A percentile compares a stretch with the other conserved stretches of the same genome.
phyloP scores from a whole-genome alignment of 2,113 vertebrate genomes.

The Leptosomus discolor region DNA sequence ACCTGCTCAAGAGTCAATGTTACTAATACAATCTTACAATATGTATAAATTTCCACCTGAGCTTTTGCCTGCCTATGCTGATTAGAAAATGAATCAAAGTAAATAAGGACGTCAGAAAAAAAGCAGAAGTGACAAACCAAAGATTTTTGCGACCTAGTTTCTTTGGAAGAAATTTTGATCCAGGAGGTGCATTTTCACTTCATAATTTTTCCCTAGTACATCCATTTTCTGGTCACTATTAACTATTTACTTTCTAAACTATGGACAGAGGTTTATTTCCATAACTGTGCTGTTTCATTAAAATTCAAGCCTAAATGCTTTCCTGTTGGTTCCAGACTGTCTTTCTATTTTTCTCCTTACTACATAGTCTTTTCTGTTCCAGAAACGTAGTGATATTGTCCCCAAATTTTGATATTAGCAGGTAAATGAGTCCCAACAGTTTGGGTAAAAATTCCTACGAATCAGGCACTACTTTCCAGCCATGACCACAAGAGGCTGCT shows the following conservation, averaged over 20 bases:
- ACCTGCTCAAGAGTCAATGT: not conserved
- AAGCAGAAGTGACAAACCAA: not conserved
- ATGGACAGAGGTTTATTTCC: not conserved
- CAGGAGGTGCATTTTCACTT: not conserved
- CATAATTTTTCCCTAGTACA: not conserved
- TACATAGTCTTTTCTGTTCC: not conserved
- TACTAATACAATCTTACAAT: slow-evolving; percentile 3
- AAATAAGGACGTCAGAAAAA: not conserved
- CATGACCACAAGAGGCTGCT: not conserved
- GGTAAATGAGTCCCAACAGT: not conserved
- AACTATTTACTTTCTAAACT: not conserved
- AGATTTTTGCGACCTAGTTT: not conserved
- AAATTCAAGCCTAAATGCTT: not conserved
- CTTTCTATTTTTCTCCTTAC: not conserved
- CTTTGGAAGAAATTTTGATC: not conserved
- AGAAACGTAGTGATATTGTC: not conserved
- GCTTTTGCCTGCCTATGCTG: not conserved
- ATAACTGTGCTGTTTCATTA: not conserved
- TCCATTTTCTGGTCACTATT: not conserved
- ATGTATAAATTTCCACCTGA: not conserved
- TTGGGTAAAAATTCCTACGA: not conserved
- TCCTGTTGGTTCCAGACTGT: not conserved
- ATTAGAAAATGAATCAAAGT: slow-evolving; percentile 43
- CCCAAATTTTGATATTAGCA: not conserved
- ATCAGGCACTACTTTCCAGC: not conserved